Conservation (phyloP, 2,888 invertebrate genomes). For the Strigamia transsilvanica region DNA sequence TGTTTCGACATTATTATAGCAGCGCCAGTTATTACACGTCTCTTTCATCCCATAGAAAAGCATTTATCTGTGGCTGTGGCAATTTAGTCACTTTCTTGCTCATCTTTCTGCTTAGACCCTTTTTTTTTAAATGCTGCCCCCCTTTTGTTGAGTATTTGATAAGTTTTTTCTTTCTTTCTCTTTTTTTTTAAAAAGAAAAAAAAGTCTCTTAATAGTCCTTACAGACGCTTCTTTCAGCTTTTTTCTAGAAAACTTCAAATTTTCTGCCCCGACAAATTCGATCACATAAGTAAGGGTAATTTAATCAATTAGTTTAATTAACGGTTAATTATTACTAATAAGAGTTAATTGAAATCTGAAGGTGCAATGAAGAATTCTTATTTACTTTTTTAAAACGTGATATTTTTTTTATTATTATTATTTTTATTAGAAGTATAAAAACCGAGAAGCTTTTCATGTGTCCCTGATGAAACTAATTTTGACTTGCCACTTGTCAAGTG, state of each 20-base stretch:
- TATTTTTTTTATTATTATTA: no score
- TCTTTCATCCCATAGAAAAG: neutral
- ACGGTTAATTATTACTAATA: no score
- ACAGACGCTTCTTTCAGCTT: no score
- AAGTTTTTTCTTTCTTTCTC: neutral
- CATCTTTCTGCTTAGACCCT: neutral
- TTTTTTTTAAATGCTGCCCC: neutral
- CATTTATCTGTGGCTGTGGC: neutral
- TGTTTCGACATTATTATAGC: neutral
- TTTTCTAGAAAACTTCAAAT: no score
- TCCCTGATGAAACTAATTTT: conserved; percentile 35
- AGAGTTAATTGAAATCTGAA: no score
- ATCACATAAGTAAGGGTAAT: no score
- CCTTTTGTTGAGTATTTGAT: neutral
- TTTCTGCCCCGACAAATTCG: no score
- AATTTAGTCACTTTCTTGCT: neutral
- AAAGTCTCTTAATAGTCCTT: neutral
- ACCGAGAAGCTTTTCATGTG: neutral
- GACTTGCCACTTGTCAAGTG: neutral
- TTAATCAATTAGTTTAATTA: no score
- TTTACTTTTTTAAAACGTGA: no score
- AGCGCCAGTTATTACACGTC: neutral
- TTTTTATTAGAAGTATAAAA: neutral
- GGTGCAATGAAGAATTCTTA: no score
- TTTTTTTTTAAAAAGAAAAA: no score